Base-by-base conservation (phyloP, 2,797 vertebrate species). In the Eulemur coronatus region DNA sequence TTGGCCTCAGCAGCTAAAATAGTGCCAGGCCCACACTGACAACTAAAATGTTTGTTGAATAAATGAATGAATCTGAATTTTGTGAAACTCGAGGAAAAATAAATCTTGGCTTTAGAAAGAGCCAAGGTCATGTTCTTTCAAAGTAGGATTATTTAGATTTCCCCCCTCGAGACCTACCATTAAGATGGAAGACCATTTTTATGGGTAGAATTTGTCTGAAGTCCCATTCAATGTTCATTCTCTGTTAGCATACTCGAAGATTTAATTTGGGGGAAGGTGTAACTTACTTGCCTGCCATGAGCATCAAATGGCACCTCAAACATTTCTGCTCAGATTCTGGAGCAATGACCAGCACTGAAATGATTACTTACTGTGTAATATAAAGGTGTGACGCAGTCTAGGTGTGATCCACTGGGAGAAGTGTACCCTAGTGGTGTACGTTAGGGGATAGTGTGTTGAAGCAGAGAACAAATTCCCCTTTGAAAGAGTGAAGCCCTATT, bases 21-120 rank as follows among this genome's bases (percentile, higher is more conserved):
- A 67, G 38, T 38, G 24, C 22, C 6, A 26, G 61, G 8, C 20
- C 59, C 13, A 11, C 1, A 20, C 11, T 59, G 13, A 70, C 24
- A 38, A 79, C 6, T 75, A n/a, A 89, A 91, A 43, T 76, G 46
- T 88, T 90, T 79, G 26, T 57, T 75, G 52, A 93, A 52, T 87
- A 78, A 67, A 65, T 84, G 41, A 89, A 59, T 87, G 26, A 81
- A 72, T 52, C 5, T 67, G 43, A 91, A 86, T 70, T 65, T 70
- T 17, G 20, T 10, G 33, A 73, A 88, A 65, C 76, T 46, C 15
- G 9, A 91, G 11, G 4, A 89, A 93, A 67, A 85, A 82, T 22
- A 8, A 78, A 76, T n/a, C 1, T 61, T 91, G 67, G 38, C 43
- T 89, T 96, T 46, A 76, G 13, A 85, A 84, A 95, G 30, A 96